These are phyloP conservation scores for Ommatoiulus sabulosus DNA, from an alignment of 2,888 invertebrate species.

Conservation along the genomic window DNA sequence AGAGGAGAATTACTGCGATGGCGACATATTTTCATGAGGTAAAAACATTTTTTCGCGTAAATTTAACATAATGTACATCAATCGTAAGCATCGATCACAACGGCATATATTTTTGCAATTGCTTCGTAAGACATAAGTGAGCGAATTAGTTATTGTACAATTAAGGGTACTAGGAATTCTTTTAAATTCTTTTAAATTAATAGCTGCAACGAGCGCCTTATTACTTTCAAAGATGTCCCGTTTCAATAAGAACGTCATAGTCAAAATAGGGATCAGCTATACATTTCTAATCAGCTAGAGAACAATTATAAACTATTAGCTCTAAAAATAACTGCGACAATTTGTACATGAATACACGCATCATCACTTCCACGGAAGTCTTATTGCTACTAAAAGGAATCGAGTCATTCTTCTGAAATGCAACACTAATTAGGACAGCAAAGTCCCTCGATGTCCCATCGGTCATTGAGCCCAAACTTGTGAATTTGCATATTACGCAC, in stretches of 20 bases:
- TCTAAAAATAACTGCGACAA: conserved; percentile 38
- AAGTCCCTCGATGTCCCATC: background rate
- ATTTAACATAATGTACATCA: too few species aligned
- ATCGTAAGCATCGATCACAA: too few species aligned
- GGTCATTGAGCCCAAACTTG: conserved; percentile 21
- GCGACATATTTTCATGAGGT: too few species aligned
- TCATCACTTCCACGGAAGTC: conserved; percentile 38
- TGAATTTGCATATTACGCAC: background rate
- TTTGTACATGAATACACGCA: conserved; percentile 35
- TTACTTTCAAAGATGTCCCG: background rate
- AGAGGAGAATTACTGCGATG: too few species aligned
- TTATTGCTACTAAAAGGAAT: conserved; percentile 47
- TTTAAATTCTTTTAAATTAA: background rate
- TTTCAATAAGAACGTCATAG: conserved; percentile 24
- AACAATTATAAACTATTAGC: conserved; percentile 38
- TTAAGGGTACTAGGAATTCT: too few species aligned
- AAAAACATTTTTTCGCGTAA: too few species aligned
- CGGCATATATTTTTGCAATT: too few species aligned
- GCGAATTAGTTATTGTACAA: too few species aligned
- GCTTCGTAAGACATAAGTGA: too few species aligned
- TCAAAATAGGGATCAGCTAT: conserved; percentile 17
- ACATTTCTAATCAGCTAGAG: conserved; percentile 35
- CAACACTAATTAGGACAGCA: background rate
- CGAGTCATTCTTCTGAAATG: background rate
- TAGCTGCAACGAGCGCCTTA: background rate